Percentiles rank a stretch among this genome's conserved stretches.
phyloP scores from a whole-genome alignment of 2,113 vertebrate species.

The Rousettus leschenaultii region DNA sequence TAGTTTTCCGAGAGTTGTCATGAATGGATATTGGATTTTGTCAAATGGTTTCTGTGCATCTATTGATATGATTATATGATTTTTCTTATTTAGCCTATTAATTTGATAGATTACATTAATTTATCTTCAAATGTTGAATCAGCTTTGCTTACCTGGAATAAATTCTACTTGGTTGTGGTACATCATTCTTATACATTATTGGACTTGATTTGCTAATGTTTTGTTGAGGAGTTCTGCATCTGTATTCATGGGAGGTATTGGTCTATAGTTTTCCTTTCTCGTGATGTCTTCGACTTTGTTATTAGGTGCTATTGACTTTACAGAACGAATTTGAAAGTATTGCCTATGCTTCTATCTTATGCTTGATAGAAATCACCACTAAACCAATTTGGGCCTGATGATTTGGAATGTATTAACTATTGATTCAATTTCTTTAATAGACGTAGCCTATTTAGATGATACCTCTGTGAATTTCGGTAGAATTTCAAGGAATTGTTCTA shows the following conservation, averaged over 20 bases:
- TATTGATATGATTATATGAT: neutral
- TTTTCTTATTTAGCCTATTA: conserved; percentile 1
- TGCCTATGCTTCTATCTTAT: neutral
- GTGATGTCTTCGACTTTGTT: neutral
- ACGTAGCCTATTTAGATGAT: neutral
- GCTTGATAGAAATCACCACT: neutral
- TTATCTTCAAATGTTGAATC: conserved; percentile 32
- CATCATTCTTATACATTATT: neutral
- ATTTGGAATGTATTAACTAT: neutral
- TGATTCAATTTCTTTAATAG: neutral
- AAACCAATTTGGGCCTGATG: neutral
- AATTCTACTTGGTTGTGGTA: neutral
- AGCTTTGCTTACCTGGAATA: neutral
- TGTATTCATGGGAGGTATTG: neutral
- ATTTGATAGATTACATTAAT: neutral
- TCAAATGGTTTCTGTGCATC: neutral
- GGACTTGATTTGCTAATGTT: neutral
- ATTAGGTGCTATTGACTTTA: neutral
- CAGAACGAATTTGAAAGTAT: neutral
- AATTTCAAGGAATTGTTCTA: neutral
- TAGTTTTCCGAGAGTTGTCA: neutral
- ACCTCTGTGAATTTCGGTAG: neutral
- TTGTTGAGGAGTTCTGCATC: neutral
- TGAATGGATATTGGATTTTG: neutral
- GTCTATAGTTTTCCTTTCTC: neutral